A percentile compares a stretch with the other conserved stretches of the same genome.
Evolutionary conservation across 2,113 vertebrate genomes (phyloP).

Genomic region (Eubucco bourcierii): DNA sequence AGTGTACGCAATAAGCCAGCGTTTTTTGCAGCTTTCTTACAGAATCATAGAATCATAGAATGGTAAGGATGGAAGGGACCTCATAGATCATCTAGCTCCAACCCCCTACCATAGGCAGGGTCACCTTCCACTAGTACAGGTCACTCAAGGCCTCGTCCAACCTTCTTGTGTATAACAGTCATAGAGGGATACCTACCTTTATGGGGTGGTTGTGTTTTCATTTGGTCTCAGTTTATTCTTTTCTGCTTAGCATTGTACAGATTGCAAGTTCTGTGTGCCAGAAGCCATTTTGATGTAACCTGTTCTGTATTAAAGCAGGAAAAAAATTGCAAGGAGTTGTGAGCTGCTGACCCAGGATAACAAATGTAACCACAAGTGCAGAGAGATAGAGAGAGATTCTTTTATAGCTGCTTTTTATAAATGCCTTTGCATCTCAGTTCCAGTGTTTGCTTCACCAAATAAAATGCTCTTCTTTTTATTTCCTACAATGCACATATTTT

Average conservation of each 20-base stretch:
- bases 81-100: too few species aligned
- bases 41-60: too few species aligned
- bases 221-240: constrained; percentile 12
- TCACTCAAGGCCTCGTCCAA: too few species aligned
- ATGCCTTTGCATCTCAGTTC: constrained; percentile 25
- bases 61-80: too few species aligned
- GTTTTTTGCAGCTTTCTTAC: constrained; percentile 76
- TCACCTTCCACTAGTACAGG: too few species aligned
- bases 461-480: neutral
- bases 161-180: constrained; percentile 48
- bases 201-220: constrained; percentile 41
- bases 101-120: too few species aligned
- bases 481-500: neutral
- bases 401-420: constrained; percentile 39
- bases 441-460: neutral
- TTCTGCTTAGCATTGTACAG: neutral
- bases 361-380: neutral
- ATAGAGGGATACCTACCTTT: constrained; percentile 58
- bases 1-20: constrained; percentile 64
- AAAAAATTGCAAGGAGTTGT: neutral
- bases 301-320: neutral
- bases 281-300: neutral
- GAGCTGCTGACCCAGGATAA: constrained; percentile 34
- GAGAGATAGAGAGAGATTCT: neutral
- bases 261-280: neutral